phyloP scores from a whole-genome alignment of 2,888 invertebrate species.

The Cephus rjabovi region DNA sequence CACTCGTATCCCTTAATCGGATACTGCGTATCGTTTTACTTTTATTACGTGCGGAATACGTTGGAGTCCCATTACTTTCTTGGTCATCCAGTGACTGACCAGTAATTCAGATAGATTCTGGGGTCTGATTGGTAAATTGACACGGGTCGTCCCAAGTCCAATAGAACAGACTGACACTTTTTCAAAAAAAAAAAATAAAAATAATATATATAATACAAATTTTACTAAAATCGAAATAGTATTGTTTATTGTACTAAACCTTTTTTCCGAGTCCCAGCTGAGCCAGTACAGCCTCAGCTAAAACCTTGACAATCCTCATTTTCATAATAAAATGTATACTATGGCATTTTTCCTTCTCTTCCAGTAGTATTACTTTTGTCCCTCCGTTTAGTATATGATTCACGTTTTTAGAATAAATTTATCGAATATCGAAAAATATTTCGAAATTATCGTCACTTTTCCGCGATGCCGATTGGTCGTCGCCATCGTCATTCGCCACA shows the following conservation, averaged over 20 bases:
- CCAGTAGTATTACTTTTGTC: too few relatives aligned
- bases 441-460: too few relatives aligned
- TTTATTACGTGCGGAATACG: conserved; percentile 29
- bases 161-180: not conserved
- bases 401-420: too few relatives aligned
- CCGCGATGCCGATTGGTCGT: too few relatives aligned
- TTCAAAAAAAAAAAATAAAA: not conserved
- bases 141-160: conserved; percentile 20
- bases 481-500: too few relatives aligned
- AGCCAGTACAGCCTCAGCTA: too few relatives aligned
- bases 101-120: conserved; percentile 22
- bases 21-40: conserved; percentile 29
- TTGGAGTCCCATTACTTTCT: conserved; percentile 37
- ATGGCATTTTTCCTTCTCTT: too few relatives aligned
- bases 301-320: too few relatives aligned
- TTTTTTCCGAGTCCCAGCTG: not conserved
- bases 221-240: not conserved
- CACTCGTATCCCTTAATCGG: not conserved
- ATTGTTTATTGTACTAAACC: not conserved
- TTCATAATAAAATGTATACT: too few relatives aligned
- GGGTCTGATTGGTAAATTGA: conserved; percentile 54
- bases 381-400: too few relatives aligned
- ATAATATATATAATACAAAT: not conserved
- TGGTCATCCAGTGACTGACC: conserved; percentile 25
- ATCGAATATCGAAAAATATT: too few relatives aligned